These are phyloP conservation scores for Ochropleura leucogaster DNA, from an alignment of 2,888 invertebrate species.

Conservation along the genomic window DNA sequence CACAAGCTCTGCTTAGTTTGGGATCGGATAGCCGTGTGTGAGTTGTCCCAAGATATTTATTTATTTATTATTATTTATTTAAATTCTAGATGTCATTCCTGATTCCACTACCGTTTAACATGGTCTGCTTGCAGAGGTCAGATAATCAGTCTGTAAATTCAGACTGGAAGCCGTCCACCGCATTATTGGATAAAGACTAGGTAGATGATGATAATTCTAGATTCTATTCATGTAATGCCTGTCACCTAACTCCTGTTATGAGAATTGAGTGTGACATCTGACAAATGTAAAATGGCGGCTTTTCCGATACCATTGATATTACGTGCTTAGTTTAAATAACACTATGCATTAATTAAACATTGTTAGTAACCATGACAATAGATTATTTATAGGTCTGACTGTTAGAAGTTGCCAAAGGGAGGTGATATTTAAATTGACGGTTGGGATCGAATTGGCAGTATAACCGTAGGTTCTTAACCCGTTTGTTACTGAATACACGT, in stretches of 20 bases:
- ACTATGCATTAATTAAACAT: conserved; percentile 24
- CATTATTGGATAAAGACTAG: background rate
- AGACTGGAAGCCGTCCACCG: background rate
- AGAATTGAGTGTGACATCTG: conserved; percentile 23
- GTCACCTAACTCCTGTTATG: conserved; percentile 21
- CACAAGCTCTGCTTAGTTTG: too few species aligned
- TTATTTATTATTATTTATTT: too few species aligned
- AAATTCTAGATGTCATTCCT: too few species aligned
- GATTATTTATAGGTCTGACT: background rate
- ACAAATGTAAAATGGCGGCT: conserved; percentile 23
- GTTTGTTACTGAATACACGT: too few species aligned
- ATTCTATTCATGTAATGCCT: conserved; percentile 28
- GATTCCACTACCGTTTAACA: background rate
- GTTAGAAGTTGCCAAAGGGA: background rate
- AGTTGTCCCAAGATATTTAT: too few species aligned
- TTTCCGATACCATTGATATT: conserved; percentile 11
- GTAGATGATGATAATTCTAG: background rate
- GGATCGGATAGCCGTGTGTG: too few species aligned
- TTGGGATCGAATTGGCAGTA: background rate
- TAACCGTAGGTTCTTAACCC: background rate
- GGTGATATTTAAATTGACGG: background rate
- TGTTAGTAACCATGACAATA: conserved; percentile 26
- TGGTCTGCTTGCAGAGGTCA: background rate
- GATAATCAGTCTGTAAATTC: background rate
- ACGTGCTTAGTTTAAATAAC: conserved; percentile 34